Conservation (phyloP, 2,113 vertebrate genomes). For the Nothoprocta pentlandii region DNA sequence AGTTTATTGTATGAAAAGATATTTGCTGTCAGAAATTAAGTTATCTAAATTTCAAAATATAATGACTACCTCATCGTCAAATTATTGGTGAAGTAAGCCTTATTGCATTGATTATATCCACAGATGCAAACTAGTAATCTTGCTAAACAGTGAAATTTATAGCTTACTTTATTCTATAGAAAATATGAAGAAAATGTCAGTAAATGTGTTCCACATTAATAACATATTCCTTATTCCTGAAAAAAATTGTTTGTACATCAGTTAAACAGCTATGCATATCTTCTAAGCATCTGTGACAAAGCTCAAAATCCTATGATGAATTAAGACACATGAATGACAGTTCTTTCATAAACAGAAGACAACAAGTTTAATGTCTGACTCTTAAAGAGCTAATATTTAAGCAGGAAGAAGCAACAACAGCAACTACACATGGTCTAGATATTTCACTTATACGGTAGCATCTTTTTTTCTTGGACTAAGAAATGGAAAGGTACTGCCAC, state of each 20-base stretch:
- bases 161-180: not conserved
- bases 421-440: not conserved
- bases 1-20: not conserved
- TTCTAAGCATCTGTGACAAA: not conserved
- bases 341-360: not conserved
- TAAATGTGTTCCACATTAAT: not conserved
- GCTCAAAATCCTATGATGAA: not conserved
- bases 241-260: not conserved
- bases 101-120: not conserved
- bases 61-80: not conserved
- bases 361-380: not conserved
- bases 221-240: not conserved
- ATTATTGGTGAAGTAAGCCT: not conserved
- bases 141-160: not conserved
- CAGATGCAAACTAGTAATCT: not conserved
- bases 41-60: not conserved
- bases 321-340: fast-evolving
- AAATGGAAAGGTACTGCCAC: not conserved
- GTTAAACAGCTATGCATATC: not conserved
- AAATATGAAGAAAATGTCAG: not conserved
- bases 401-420: not conserved
- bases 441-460: not conserved
- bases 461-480: not conserved
- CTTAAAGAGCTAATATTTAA: not conserved
- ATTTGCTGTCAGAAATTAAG: not conserved